These are phyloP conservation scores for Pampusana beccarii DNA, from an alignment of 2,113 vertebrate species.

Conservation along the genomic window DNA sequence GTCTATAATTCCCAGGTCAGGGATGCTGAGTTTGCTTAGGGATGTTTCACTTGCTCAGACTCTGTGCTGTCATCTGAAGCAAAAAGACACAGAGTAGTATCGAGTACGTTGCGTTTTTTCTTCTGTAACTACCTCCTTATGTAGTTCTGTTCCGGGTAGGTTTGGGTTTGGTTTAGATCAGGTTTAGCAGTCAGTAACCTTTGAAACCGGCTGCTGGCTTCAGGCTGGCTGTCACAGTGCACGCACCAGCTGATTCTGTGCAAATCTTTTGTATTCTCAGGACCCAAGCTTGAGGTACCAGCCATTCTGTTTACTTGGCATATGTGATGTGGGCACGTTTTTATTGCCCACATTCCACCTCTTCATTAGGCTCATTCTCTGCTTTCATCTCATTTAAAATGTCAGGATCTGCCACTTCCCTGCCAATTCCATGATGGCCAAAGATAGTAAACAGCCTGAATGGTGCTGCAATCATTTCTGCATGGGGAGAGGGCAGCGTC, in stretches of 20 bases:
- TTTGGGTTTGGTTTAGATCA: not conserved
- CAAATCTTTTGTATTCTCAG: not conserved
- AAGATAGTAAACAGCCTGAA: not conserved
- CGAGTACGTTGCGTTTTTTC: not conserved
- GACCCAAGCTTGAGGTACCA: not conserved
- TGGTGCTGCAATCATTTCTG: not conserved
- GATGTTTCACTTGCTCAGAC: not conserved
- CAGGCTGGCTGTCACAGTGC: not conserved
- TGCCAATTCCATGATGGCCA: slow-evolving; percentile 2
- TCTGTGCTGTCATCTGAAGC: not conserved
- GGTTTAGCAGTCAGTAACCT: not conserved
- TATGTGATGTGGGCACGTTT: slow-evolving; percentile 62
- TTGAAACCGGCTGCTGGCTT: not conserved
- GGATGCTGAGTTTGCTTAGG: not conserved
- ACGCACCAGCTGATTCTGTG: not conserved
- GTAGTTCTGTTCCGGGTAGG: not conserved
- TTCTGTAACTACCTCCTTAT: not conserved
- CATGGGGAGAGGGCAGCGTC: not conserved
- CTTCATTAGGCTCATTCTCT: slow-evolving; percentile 48
- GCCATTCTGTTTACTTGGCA: slow-evolving; percentile 47
- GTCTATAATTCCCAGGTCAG: rapidly evolving
- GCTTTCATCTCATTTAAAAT: slow-evolving; percentile 55
- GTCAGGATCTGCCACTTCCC: slow-evolving; percentile 58
- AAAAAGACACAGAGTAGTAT: not conserved
- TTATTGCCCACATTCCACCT: slow-evolving; percentile 59